phyloP scores from a whole-genome alignment of 1,140 invertebrate species.

The Orussus abietinus region DNA sequence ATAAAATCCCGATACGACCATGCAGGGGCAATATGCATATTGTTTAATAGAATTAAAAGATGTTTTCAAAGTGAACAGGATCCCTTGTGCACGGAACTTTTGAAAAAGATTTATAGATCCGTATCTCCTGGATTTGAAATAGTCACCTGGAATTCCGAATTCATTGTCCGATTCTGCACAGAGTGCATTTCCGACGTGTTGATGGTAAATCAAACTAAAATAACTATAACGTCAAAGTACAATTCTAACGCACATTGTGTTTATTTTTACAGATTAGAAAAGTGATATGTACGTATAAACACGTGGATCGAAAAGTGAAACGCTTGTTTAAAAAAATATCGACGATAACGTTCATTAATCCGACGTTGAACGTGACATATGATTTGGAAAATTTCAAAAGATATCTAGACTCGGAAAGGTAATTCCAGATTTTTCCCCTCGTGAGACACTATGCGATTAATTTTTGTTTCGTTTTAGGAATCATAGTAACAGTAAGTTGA shows the following conservation, averaged over 20 bases:
- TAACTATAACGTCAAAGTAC: too few species aligned
- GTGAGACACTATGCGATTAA: background rate
- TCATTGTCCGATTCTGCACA: conserved; percentile 2
- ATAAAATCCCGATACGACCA: conserved; percentile 13
- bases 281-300: conserved; percentile 8
- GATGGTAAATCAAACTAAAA: background rate
- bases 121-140: conserved; percentile 8
- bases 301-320: conserved; percentile 3
- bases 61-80: conserved; percentile 2
- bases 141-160: conserved; percentile 9
- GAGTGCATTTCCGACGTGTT: background rate
- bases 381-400: conserved; percentile 7
- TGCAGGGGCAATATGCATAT: conserved; percentile 12
- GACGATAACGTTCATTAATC: conserved; percentile 5
- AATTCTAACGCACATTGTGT: too few species aligned
- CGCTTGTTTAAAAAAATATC: conserved; percentile 8
- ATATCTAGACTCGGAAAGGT: conserved; percentile 1
- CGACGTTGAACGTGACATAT: conserved; percentile 1
- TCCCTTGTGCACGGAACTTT: conserved; percentile 11
- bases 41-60: conserved; percentile 13
- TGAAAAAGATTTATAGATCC: conserved; percentile 13
- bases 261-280: conserved; percentile 8
- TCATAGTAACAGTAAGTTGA: background rate
- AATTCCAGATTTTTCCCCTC: background rate
- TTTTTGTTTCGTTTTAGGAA: background rate